A percentile compares a stretch with the other conserved stretches of the same genome.
Conservation (phyloP, 92 coral and sea anemone genomes). For the Metridium senile region DNA sequence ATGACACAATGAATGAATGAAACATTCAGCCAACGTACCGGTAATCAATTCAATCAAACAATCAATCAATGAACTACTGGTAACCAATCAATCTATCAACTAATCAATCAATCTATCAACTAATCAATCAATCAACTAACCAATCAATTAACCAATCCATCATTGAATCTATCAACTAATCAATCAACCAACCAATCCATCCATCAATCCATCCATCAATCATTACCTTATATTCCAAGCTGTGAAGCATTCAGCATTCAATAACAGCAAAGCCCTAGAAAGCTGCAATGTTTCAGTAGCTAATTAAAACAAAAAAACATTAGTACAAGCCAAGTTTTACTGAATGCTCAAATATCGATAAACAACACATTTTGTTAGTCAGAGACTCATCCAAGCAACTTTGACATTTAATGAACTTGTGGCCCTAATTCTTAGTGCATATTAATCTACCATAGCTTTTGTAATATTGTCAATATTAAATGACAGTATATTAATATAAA, state of each 20-base stretch:
- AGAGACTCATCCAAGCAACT: too few species aligned
- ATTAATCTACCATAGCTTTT: too few species aligned
- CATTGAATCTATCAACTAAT: neutral
- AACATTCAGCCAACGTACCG: too few species aligned
- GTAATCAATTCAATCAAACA: neutral
- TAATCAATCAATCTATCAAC: neutral
- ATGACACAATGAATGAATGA: too few species aligned
- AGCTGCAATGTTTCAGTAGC: slow-evolving; percentile 71
- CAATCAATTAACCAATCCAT: neutral
- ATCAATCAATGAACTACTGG: neutral
- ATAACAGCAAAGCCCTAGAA: slow-evolving; percentile 69
- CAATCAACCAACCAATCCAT: neutral
- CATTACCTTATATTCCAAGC: slow-evolving; percentile 89
- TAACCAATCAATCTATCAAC: neutral
- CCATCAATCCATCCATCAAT: slow-evolving; percentile 6
- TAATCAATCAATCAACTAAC: neutral
- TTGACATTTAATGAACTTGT: too few species aligned
- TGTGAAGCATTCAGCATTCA: slow-evolving; percentile 80
- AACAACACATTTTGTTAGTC: too few species aligned
- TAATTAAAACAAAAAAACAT: too few species aligned
- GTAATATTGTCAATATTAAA: too few species aligned
- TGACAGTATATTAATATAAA: too few species aligned
- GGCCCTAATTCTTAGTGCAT: too few species aligned
- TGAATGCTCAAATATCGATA: too few species aligned
- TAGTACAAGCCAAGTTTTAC: too few species aligned